phyloP scores from a whole-genome alignment of 1,140 invertebrate species.

The Hestina assimilis region DNA sequence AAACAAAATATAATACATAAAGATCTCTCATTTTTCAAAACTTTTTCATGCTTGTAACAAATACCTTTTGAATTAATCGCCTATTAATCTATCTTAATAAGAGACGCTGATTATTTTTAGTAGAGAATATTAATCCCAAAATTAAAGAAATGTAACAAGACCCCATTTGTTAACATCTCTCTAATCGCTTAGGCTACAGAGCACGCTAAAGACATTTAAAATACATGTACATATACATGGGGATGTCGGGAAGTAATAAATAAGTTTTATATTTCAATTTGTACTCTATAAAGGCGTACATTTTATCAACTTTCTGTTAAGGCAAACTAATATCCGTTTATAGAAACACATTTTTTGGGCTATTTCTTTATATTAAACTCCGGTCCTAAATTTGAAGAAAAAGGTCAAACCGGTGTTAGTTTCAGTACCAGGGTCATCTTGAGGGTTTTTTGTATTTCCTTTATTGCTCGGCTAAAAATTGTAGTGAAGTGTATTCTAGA shows the following conservation, averaged over 20 bases:
- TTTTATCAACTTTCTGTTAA: background rate
- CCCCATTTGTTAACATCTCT: too few relatives aligned
- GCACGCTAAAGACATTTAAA: too few relatives aligned
- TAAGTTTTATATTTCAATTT: background rate
- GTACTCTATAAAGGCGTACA: background rate
- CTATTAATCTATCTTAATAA: too few relatives aligned
- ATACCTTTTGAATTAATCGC: too few relatives aligned
- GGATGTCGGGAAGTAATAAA: background rate
- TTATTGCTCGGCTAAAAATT: conserved; percentile 35
- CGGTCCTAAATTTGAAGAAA: conserved; percentile 25
- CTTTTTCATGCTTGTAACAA: too few relatives aligned
- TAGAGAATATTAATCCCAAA: too few relatives aligned
- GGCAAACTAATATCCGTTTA: conserved; percentile 11
- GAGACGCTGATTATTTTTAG: too few relatives aligned
- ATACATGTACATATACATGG: too few relatives aligned
- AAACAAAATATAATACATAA: too few relatives aligned
- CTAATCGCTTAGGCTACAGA: too few relatives aligned
- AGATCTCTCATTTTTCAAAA: too few relatives aligned
- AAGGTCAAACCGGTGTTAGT: conserved; percentile 35
- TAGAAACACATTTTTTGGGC: conserved; percentile 13
- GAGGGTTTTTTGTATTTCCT: conserved; percentile 35
- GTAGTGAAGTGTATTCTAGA: background rate
- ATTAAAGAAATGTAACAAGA: too few relatives aligned
- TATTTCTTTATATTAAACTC: conserved; percentile 21
- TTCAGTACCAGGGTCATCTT: conserved; percentile 29